Conservation (phyloP, 1,140 invertebrate species). For the Drosophila ficusphila region DNA sequence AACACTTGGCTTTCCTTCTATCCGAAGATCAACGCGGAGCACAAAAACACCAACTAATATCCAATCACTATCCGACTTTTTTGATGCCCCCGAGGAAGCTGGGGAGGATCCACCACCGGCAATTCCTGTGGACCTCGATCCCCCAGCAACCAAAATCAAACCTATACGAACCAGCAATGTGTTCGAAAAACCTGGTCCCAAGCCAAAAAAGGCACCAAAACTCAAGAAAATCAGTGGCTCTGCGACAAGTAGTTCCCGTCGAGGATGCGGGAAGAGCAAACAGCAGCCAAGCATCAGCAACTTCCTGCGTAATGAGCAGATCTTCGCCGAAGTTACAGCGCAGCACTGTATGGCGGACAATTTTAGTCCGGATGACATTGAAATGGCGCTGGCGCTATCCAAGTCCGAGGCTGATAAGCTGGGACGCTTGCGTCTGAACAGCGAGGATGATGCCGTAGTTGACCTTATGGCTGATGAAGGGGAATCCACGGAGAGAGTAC, state of each 20-base stretch:
- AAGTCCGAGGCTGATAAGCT: conserved; percentile 70
- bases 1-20: conserved; percentile 18
- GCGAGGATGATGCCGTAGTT: conserved; percentile 41
- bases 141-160: conserved; percentile 35
- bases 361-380: conserved; percentile 77
- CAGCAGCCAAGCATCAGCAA: conserved; percentile 71
- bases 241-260: neutral
- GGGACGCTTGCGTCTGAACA: conserved; percentile 23
- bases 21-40: conserved; percentile 53
- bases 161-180: conserved; percentile 45
- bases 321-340: conserved; percentile 74
- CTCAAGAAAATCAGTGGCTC: conserved; percentile 24
- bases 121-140: neutral
- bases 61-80: conserved; percentile 43
- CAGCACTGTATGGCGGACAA: conserved; percentile 75
- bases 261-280: conserved; percentile 27
- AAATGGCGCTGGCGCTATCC: conserved; percentile 76
- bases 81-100: conserved; percentile 13
- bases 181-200: conserved; percentile 37
- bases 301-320: conserved; percentile 73
- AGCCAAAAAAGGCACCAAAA: conserved; percentile 71
- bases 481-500: conserved; percentile 44
- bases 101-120: neutral
- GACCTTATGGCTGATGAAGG: conserved; percentile 32
- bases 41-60: conserved; percentile 5